Percentiles rank a stretch among this genome's conserved stretches.
phyloP scores from a whole-genome alignment of 2,797 vertebrate genomes.

The Mus spretus region DNA sequence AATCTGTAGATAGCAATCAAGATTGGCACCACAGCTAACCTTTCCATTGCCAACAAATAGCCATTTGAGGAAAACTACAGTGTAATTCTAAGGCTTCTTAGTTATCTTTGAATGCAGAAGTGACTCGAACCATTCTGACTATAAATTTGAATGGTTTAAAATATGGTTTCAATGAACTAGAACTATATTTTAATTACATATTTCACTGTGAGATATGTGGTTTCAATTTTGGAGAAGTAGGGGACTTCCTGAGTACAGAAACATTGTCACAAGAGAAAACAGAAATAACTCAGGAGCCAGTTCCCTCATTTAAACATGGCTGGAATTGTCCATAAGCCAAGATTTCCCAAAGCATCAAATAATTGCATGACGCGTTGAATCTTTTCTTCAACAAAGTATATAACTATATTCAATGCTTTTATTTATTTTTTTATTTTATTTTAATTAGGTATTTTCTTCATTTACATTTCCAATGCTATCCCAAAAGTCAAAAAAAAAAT shows the following conservation, averaged over 20 bases:
- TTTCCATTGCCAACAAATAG: constrained; percentile 63
- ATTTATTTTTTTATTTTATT: no score
- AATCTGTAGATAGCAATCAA: constrained; percentile 40
- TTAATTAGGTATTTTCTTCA: no score
- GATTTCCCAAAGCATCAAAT: constrained; percentile 32
- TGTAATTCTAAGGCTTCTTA: constrained; percentile 63
- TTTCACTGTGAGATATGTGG: constrained; percentile 17
- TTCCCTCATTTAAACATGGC: constrained; percentile 58
- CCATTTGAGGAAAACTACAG: constrained; percentile 62
- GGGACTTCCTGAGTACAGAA: constrained; percentile 59
- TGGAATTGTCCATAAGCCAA: constrained; percentile 56
- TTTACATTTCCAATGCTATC: no score
- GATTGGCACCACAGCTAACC: constrained; percentile 50
- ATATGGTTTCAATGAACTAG: constrained; percentile 66
- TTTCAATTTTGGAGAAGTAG: constrained; percentile 65
- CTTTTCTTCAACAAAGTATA: constrained; percentile 60
- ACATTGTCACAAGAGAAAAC: not conserved
- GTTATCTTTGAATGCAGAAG: constrained; percentile 52
- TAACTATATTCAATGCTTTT: not conserved
- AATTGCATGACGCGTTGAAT: not conserved
- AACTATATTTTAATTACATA: constrained; percentile 66
- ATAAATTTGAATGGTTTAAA: constrained; percentile 75
- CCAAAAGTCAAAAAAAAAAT: no score
- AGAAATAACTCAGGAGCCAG: constrained; percentile 61
- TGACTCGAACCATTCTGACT: constrained; percentile 63